phyloP scores from a whole-genome alignment of 2,113 vertebrate species.

The Nyctereutes procyonoides region DNA sequence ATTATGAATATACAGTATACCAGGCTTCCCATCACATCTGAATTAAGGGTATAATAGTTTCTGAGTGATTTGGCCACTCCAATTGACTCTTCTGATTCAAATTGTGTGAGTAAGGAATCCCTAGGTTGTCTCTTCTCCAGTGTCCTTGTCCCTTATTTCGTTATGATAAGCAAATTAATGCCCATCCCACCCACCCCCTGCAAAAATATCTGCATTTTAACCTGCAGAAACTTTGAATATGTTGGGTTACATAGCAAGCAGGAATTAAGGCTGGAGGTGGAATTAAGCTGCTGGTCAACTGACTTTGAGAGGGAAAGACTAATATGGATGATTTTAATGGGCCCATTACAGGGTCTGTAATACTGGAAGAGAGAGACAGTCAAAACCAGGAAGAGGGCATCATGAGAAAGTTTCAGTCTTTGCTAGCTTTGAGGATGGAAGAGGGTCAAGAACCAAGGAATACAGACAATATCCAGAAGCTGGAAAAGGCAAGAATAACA shows the following conservation, averaged over 20 bases:
- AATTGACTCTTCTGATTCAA: not conserved
- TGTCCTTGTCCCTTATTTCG: not conserved
- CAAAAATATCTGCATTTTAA: not conserved
- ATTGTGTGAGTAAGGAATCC: not conserved
- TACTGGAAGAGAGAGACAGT: not conserved
- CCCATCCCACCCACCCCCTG: too few species aligned
- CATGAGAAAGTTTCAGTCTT: not conserved
- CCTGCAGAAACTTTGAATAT: not conserved
- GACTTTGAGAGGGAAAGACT: not conserved
- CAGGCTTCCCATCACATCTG: not conserved
- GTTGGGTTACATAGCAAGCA: not conserved
- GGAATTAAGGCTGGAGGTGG: constrained; percentile 2
- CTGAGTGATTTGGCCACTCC: not conserved
- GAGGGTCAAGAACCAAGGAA: not conserved
- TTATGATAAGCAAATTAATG: not conserved
- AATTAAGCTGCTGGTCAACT: not conserved
- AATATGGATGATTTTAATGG: not conserved
- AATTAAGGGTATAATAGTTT: not conserved
- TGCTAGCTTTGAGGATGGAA: not conserved
- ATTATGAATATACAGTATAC: not conserved
- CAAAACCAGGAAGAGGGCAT: not conserved
- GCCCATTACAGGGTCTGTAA: not conserved
- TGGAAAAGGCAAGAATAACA: not conserved
- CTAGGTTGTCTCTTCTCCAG: not conserved
- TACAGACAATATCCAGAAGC: not conserved